Conservation (phyloP, 1,140 invertebrate species). For the Macrobrachium rosenbergii region DNA sequence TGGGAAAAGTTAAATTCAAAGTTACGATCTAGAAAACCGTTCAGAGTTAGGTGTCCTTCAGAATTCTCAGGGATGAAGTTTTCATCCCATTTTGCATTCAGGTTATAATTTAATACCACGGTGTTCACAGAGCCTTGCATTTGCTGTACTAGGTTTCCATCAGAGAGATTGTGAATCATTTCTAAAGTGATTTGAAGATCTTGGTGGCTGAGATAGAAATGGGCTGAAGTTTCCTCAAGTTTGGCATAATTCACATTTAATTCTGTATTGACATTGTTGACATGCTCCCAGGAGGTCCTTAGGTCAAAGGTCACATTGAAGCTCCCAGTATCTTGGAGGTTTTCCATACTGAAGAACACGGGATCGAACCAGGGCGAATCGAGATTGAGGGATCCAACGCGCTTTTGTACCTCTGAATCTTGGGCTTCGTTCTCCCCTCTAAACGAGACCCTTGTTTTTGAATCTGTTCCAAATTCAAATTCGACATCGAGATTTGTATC, state of each 20-base stretch:
- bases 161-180: constrained; percentile 12
- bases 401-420: not conserved
- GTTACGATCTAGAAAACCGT: constrained; percentile 16
- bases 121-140: constrained; percentile 40
- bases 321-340: not conserved
- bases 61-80: constrained; percentile 25
- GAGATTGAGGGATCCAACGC: constrained; percentile 7
- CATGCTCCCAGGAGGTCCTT: not conserved
- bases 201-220: constrained; percentile 28
- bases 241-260: constrained; percentile 7
- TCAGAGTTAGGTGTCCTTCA: constrained; percentile 22
- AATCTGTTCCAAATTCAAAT: not conserved
- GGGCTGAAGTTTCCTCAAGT: not conserved
- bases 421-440: constrained; percentile 1
- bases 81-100: constrained; percentile 38
- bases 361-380: constrained; percentile 41
- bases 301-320: constrained; percentile 36
- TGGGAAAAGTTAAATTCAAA: constrained; percentile 10
- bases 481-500: constrained; percentile 4
- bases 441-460: not conserved
- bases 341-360: constrained; percentile 19
- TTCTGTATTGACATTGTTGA: constrained; percentile 30
- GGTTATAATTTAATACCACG: not conserved
- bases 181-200: constrained; percentile 17
- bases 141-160: not conserved